phyloP scores from a whole-genome alignment of 1,140 invertebrate species.

The Cotesia glomerata region DNA sequence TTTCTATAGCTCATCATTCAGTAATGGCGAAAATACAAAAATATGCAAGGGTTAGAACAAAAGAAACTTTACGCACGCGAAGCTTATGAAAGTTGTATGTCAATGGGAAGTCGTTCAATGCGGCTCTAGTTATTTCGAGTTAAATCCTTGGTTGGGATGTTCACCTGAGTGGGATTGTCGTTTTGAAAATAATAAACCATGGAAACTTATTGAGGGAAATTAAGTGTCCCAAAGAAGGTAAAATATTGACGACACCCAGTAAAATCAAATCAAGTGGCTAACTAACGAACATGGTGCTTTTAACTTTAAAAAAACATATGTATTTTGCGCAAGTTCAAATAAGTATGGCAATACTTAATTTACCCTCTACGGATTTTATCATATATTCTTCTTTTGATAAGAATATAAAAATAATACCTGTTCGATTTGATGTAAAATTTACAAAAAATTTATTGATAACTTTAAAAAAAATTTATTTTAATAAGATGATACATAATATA shows the following conservation, averaged over 20 bases:
- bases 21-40: conserved; percentile 14
- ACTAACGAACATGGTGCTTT: neutral
- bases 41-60: conserved; percentile 8
- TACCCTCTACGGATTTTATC: conserved; percentile 7
- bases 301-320: conserved; percentile 23
- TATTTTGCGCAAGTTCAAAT: too few relatives aligned
- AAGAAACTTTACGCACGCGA: neutral
- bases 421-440: conserved; percentile 12
- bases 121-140: conserved; percentile 2
- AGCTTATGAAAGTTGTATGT: neutral
- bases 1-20: neutral
- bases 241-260: neutral
- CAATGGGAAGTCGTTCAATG: neutral
- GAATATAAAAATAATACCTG: conserved; percentile 3
- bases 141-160: conserved; percentile 2
- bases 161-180: conserved; percentile 6
- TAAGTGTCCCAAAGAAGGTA: neutral
- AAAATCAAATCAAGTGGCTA: conserved; percentile 6
- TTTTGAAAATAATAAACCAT: neutral
- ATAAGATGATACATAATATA: conserved; percentile 12
- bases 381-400: conserved; percentile 27
- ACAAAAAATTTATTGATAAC: neutral
- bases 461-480: conserved; percentile 15
- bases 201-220: conserved; percentile 8
- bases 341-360: conserved; percentile 22